A percentile compares a stretch with the other conserved stretches of the same genome.
Evolutionary conservation across 2,113 vertebrate genomes (phyloP).

Genomic region (Lichenostomus cassidix): DNA sequence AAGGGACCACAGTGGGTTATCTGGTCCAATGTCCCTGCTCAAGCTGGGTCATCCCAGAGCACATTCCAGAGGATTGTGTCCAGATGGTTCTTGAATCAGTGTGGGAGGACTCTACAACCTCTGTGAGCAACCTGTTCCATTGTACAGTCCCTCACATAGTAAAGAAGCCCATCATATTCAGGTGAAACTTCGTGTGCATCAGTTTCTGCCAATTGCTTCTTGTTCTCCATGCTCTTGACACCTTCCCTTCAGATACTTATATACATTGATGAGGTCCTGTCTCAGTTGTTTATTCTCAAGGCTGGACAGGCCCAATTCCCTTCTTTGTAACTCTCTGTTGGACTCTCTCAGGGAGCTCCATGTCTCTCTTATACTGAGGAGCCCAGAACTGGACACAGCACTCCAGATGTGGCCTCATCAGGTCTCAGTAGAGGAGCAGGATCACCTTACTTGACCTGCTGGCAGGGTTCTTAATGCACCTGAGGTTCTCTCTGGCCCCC

Average conservation of each 20-base stretch:
- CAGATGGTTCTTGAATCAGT: neutral
- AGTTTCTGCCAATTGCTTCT: neutral
- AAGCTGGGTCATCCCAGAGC: neutral
- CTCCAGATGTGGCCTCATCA: neutral
- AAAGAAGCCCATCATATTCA: neutral
- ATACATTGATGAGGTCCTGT: neutral
- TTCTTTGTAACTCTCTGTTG: neutral
- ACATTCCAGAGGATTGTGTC: neutral
- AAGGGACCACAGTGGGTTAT: neutral
- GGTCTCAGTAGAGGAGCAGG: neutral
- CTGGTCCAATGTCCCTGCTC: neutral
- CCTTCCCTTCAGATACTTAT: neutral
- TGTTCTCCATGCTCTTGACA: neutral
- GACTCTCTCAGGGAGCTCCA: neutral
- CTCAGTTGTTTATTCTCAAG: neutral
- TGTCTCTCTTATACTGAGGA: neutral
- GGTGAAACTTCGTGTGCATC: neutral
- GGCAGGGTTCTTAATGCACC: neutral
- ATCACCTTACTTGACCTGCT: fast-evolving
- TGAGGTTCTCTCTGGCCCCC: neutral
- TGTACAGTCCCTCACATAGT: neutral
- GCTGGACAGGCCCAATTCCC: neutral
- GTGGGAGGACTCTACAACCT: neutral
- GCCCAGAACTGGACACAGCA: neutral
- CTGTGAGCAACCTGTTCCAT: neutral